phyloP scores from a whole-genome alignment of 2,888 invertebrate species.

The Calephelis perditalis region DNA sequence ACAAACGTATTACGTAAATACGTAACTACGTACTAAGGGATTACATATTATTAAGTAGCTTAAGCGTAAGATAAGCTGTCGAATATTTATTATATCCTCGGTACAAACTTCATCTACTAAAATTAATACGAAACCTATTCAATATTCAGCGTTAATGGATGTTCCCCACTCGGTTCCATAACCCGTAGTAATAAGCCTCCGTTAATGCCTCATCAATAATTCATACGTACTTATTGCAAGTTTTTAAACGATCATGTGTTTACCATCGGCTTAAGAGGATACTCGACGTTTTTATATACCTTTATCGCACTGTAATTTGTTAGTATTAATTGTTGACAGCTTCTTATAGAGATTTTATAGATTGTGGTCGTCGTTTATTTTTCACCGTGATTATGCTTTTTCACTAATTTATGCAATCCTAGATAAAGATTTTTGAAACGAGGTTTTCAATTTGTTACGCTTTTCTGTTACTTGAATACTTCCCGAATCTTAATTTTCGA shows the following conservation, averaged over 20 bases:
- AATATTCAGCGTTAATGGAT: slow-evolving; percentile 51
- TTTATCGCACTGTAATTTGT: slow-evolving; percentile 19
- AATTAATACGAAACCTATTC: slow-evolving; percentile 32
- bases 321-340: slow-evolving; percentile 14
- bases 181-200: slow-evolving; percentile 50
- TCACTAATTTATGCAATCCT: no score
- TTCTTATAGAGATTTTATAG: slow-evolving; percentile 5
- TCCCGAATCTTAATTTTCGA: no score
- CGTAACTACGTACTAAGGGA: no score
- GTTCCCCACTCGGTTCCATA: slow-evolving; percentile 48
- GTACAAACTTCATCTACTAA: slow-evolving; percentile 21
- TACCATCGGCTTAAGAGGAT: slow-evolving; percentile 16
- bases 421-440: no score
- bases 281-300: slow-evolving; percentile 12
- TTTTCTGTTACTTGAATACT: no score
- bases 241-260: slow-evolving; percentile 26
- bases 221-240: slow-evolving; percentile 46
- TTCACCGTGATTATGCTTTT: background rate
- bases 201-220: slow-evolving; percentile 56
- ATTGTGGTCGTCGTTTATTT: background rate
- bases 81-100: slow-evolving; percentile 12
- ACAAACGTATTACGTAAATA: no score
- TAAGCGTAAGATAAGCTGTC: background rate
- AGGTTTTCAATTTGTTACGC: no score
- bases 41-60: no score